A percentile compares a stretch with the other conserved stretches of the same genome.
Evolutionary conservation across 2,888 invertebrate genomes (phyloP).

Genomic region (Aphidius colemani): DNA sequence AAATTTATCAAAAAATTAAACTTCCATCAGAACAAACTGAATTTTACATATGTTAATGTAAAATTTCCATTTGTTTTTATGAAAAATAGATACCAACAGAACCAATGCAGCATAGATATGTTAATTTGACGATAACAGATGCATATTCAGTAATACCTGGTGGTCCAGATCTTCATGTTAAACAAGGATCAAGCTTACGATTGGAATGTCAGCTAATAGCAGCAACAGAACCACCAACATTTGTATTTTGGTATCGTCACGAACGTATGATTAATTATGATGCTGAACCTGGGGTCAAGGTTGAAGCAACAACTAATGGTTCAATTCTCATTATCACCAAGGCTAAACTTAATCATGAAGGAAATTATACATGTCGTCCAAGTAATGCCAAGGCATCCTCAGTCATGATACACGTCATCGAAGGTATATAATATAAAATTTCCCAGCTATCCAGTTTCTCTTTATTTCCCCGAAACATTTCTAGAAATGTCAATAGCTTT

Average conservation of each 20-base stretch:
- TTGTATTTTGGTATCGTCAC: conserved; percentile 57
- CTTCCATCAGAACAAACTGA: not conserved
- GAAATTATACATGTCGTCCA: conserved; percentile 55
- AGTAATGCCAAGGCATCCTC: conserved; percentile 52
- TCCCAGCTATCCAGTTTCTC: no score
- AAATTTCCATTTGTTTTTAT: not conserved
- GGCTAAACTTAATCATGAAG: conserved; percentile 53
- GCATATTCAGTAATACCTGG: conserved; percentile 56
- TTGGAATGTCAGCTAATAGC: conserved; percentile 54
- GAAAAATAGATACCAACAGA: conserved; percentile 21
- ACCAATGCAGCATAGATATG: conserved; percentile 53
- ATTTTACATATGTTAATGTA: not conserved
- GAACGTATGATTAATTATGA: conserved; percentile 58
- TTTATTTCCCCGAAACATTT: no score
- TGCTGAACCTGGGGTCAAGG: conserved; percentile 55
- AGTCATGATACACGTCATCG: conserved; percentile 55
- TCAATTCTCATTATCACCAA: conserved; percentile 53
- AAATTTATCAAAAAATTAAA: no score
- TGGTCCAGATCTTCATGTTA: conserved; percentile 55
- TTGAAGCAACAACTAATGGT: conserved; percentile 51
- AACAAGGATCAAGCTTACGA: conserved; percentile 55
- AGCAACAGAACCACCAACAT: conserved; percentile 53
- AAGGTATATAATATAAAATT: conserved; percentile 45
- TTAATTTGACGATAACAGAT: conserved; percentile 51
- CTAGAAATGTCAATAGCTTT: no score